Percentiles rank a stretch among this genome's conserved stretches.
These are phyloP conservation scores for Hydraecia micacea DNA, from an alignment of 2,888 invertebrate species.

Conservation along the genomic window DNA sequence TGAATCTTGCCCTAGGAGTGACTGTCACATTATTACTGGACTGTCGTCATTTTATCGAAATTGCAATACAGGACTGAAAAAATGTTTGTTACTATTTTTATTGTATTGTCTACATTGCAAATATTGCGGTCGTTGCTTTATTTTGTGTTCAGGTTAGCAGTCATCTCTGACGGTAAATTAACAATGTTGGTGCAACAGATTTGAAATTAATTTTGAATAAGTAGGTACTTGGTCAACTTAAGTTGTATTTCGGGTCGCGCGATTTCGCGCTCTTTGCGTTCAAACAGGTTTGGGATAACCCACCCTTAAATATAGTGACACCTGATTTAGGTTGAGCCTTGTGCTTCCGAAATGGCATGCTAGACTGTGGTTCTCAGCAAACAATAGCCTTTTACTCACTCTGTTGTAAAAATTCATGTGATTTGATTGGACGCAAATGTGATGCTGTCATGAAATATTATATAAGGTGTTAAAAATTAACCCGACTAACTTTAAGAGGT, in stretches of 20 bases:
- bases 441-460: not conserved
- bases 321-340: not conserved
- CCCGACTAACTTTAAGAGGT: too few species aligned
- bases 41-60: conserved; percentile 23
- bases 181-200: not conserved
- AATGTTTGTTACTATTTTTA: conserved; percentile 26
- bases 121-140: not conserved
- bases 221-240: not conserved
- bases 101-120: not conserved
- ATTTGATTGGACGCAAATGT: not conserved
- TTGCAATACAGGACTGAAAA: conserved; percentile 35
- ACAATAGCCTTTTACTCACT: not conserved
- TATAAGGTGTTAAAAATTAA: too few species aligned
- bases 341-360: not conserved
- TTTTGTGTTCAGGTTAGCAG: not conserved
- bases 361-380: not conserved
- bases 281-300: not conserved
- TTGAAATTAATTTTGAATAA: not conserved
- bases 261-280: not conserved
- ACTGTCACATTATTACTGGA: conserved; percentile 15
- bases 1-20: not conserved
- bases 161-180: not conserved
- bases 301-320: not conserved
- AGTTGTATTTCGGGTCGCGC: not conserved
- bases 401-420: not conserved